Evolutionary conservation across 1,140 invertebrate genomes (phyloP), one percentile per base, ranked within the genome.

Genomic region (Schmidtea mediterranea): DNA sequence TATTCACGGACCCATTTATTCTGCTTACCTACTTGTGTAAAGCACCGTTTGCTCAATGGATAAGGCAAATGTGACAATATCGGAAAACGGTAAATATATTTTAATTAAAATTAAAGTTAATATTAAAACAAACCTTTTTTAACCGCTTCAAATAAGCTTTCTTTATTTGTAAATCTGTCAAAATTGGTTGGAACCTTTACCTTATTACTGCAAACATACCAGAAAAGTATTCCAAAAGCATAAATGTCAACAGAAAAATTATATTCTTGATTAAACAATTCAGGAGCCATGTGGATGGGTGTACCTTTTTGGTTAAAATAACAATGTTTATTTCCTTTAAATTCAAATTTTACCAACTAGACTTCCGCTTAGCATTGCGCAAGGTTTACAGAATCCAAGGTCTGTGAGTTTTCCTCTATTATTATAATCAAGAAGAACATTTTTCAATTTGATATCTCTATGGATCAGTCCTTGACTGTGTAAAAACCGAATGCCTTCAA

Each of bases 221-320:
- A 86, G 62, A 84, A 82, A 18, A 86, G 63, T 47, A 87, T 80
- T 1, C 81, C 82, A 64, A 87, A 86, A 1, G 81, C 81, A 60
- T 84, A 86, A 1, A 84, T 76, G 59, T 87, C 81, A 13, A 87
- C 81, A 51, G 75, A 75, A 54, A 75, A 78, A 57, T 82, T 78
- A 57, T 86, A 86, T 16, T 75, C 72, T 0, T 77, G 76, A 37
- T 73, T 75, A 39, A 83, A 71, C 18, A 87, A 69, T 67, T 87
- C 81, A 0, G 82, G 82, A 24, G 81, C 80, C 82, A 87, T 86
- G 58, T 86, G 81, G 51, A 84, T 79, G 0, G 81, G 82, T 6
- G 81, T 84, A 15, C 81, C 81, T 32, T 3, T 32, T 32, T 32
- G n/a, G n/a, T n/a, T n/a, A n/a, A n/a, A n/a, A n/a, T n/a, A n/a